phyloP scores from a whole-genome alignment of 2,888 invertebrate genomes.

The Nymphalis c-album region DNA sequence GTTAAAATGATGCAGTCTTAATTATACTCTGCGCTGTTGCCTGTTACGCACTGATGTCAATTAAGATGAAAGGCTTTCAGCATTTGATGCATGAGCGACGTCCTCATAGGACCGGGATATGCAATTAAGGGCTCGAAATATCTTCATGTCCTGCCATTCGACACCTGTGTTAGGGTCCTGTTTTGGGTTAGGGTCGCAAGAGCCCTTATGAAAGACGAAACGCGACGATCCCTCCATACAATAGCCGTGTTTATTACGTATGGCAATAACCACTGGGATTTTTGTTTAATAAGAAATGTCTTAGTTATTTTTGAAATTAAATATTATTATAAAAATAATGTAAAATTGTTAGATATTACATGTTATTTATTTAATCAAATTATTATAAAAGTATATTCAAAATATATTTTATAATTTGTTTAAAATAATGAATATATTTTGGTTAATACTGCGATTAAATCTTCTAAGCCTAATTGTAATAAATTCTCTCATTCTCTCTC shows the following conservation, averaged over 20 bases:
- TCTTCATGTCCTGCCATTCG: constrained; percentile 47
- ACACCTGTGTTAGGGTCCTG: constrained; percentile 49
- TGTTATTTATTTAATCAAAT: too few relatives aligned
- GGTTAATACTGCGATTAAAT: too few relatives aligned
- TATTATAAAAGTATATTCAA: too few relatives aligned
- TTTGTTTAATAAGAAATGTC: too few relatives aligned
- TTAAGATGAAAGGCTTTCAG: constrained; percentile 35
- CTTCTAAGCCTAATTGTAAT: too few relatives aligned
- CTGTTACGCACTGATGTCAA: constrained; percentile 27
- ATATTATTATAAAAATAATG: too few relatives aligned
- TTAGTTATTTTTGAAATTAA: neutral
- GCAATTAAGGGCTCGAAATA: constrained; percentile 44
- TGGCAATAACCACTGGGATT: neutral
- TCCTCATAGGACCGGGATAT: constrained; percentile 29
- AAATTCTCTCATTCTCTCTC: too few relatives aligned
- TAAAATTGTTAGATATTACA: too few relatives aligned
- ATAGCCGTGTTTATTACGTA: constrained; percentile 7
- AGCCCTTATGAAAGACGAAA: constrained; percentile 52
- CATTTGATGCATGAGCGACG: constrained; percentile 36
- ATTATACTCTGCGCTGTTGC: constrained; percentile 25
- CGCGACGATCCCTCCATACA: constrained; percentile 49
- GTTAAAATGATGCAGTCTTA: constrained; percentile 18
- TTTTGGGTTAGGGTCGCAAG: constrained; percentile 46
- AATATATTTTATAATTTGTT: too few relatives aligned
- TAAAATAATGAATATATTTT: too few relatives aligned